These are phyloP conservation scores for Chaetura pelagica DNA, from an alignment of 2,113 vertebrate species.

Conservation along the genomic window DNA sequence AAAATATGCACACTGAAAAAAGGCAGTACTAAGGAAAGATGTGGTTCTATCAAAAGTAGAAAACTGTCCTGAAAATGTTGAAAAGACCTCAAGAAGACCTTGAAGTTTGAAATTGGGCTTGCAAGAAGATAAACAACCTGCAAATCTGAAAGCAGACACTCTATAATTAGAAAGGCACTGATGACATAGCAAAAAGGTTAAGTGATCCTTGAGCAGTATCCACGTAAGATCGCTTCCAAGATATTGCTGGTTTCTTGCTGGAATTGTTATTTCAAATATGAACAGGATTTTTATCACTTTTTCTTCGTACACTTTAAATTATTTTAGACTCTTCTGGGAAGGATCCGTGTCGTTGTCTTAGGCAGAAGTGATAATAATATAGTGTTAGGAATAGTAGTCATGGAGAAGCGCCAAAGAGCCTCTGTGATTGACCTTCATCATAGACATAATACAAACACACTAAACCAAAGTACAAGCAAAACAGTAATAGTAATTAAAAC, in stretches of 20 bases:
- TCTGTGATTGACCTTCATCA: background rate
- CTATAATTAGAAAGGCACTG: conserved; percentile 67
- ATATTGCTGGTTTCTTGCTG: conserved; percentile 50
- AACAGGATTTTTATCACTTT: conserved; percentile 43
- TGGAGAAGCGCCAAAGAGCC: background rate
- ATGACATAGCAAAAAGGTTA: conserved; percentile 72
- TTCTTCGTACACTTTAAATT: conserved; percentile 10
- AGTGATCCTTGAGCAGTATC: conserved; percentile 68
- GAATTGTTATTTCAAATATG: conserved; percentile 53
- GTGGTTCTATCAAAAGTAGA: background rate
- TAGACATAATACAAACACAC: background rate
- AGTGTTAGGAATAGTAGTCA: background rate
- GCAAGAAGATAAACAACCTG: conserved; percentile 59
- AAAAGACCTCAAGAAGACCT: conserved; percentile 58
- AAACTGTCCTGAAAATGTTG: background rate
- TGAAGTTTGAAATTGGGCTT: conserved; percentile 35
- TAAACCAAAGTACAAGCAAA: background rate
- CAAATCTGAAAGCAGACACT: conserved; percentile 37
- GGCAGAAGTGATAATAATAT: background rate
- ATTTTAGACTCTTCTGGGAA: conserved; percentile 38
- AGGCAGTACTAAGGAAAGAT: background rate
- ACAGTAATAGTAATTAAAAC: background rate
- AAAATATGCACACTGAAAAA: background rate
- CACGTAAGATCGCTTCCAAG: conserved; percentile 60
- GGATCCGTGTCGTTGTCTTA: conserved; percentile 2